phyloP scores from a whole-genome alignment of 2,113 vertebrate species.

The Drymodes brunneopygia region DNA sequence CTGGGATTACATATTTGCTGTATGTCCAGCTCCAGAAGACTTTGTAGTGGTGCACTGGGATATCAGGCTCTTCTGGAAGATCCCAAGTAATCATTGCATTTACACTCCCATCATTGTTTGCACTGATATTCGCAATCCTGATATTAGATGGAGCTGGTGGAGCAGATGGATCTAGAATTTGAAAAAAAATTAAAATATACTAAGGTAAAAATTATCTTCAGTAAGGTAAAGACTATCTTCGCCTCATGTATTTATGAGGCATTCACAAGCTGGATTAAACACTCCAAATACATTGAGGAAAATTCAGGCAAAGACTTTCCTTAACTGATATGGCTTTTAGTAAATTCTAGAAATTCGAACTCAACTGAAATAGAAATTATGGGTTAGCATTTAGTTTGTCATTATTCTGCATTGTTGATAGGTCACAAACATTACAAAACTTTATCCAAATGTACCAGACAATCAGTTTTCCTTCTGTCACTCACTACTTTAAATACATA shows the following conservation, averaged over 20 bases:
- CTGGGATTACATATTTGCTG: constrained; percentile 80
- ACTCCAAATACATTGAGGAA: background rate
- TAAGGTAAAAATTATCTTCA: background rate
- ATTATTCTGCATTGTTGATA: background rate
- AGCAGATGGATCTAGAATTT: constrained; percentile 82
- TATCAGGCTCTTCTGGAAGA: constrained; percentile 83
- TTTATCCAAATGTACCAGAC: background rate
- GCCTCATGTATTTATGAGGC: background rate
- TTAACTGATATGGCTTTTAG: background rate
- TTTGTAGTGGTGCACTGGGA: constrained; percentile 93
- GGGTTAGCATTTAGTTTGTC: background rate
- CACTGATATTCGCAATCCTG: constrained; percentile 78
- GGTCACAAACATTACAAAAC: background rate
- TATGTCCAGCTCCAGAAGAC: constrained; percentile 91
- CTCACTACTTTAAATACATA: background rate
- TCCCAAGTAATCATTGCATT: constrained; percentile 83
- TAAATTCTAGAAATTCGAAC: background rate
- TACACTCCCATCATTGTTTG: constrained; percentile 75
- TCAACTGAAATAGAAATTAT: background rate
- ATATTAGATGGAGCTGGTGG: constrained; percentile 83
- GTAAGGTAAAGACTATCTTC: background rate
- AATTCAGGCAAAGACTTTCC: background rate
- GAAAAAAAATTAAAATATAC: background rate
- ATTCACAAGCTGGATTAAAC: background rate
- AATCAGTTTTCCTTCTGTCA: background rate